Evolutionary conservation across 2,113 vertebrate genomes (phyloP).

Genomic region (Cairina moschata): DNA sequence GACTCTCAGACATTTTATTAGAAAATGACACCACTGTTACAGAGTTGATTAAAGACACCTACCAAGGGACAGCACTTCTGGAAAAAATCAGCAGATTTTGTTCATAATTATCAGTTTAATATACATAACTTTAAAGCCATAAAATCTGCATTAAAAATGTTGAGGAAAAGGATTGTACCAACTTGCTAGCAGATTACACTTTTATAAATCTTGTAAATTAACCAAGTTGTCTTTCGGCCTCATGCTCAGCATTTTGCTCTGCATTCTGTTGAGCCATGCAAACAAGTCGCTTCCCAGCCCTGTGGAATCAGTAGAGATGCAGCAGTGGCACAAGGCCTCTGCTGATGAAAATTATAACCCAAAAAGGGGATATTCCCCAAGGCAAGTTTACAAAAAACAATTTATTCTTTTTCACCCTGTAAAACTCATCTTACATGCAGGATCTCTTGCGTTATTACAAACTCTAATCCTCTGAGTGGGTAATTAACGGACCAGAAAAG

Average conservation of each 20-base stretch:
- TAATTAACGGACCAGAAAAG: slow-evolving; percentile 83
- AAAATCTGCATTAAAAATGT: background rate
- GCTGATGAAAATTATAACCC: slow-evolving; percentile 46
- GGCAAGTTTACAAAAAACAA: slow-evolving; percentile 65
- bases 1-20: slow-evolving; percentile 55
- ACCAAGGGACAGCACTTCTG: slow-evolving; percentile 34
- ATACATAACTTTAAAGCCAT: background rate
- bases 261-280: slow-evolving; percentile 52
- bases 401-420: slow-evolving; percentile 70
- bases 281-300: slow-evolving; percentile 62
- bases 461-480: slow-evolving; percentile 80
- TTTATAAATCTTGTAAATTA: background rate
- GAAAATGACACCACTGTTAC: slow-evolving; percentile 45
- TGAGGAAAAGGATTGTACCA: background rate
- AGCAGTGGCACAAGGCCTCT: slow-evolving; percentile 20
- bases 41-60: slow-evolving; percentile 37
- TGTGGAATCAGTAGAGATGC: slow-evolving; percentile 38
- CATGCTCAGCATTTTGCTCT: slow-evolving; percentile 66
- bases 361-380: slow-evolving; percentile 54
- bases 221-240: slow-evolving; percentile 54
- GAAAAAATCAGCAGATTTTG: slow-evolving; percentile 50
- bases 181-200: background rate
- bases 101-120: slow-evolving; percentile 32
- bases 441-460: slow-evolving; percentile 74
- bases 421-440: slow-evolving; percentile 73